Evolutionary conservation across 2,797 vertebrate genomes (phyloP).

Genomic region (Cyclura pinguis): DNA sequence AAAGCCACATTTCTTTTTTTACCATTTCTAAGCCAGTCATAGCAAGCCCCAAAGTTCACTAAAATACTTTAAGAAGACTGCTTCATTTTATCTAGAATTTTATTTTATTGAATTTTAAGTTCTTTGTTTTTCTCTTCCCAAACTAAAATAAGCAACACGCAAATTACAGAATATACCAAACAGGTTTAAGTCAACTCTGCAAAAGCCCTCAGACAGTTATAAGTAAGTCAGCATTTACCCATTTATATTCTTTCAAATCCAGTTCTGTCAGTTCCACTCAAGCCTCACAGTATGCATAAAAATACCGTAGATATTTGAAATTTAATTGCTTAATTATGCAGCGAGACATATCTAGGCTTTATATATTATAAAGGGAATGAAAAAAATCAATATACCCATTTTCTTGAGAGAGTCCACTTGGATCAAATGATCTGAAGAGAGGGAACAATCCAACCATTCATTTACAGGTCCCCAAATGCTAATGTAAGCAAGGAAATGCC

Average conservation of each 20-base stretch:
- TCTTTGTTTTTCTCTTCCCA: background rate
- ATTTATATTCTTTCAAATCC: background rate
- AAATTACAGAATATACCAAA: background rate
- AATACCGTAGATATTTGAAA: background rate
- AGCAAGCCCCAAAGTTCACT: background rate
- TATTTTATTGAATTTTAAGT: background rate
- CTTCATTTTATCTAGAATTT: background rate
- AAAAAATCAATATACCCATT: conserved; percentile 20
- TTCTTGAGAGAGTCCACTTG: conserved; percentile 33
- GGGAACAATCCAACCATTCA: conserved; percentile 59
- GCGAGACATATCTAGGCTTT: conserved; percentile 7
- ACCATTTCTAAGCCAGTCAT: too few relatives aligned
- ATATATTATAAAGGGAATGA: conserved; percentile 11
- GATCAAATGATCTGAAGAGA: conserved; percentile 5
- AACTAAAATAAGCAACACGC: background rate
- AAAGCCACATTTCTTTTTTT: background rate
- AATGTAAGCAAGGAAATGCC: conserved; percentile 57
- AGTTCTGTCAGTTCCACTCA: background rate
- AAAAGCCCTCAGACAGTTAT: background rate
- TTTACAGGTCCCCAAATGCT: conserved; percentile 14
- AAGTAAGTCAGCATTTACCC: background rate
- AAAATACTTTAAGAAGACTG: background rate
- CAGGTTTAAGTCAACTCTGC: background rate
- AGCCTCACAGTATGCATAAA: background rate
- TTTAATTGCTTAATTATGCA: conserved; percentile 18